Base-by-base conservation (phyloP, 2,888 invertebrate genomes). In the Polydrusus cervinus region DNA sequence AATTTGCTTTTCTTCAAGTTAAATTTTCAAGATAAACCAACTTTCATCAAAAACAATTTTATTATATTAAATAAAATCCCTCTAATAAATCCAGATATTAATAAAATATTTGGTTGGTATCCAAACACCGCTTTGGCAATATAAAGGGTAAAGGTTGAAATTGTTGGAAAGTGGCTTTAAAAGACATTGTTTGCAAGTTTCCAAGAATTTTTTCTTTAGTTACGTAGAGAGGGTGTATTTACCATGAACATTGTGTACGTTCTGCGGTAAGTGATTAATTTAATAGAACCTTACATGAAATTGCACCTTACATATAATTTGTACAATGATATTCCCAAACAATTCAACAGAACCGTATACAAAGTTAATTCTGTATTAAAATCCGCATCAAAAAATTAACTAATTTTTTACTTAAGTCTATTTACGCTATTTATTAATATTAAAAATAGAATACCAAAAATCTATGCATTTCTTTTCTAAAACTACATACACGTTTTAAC, bases 21-120 rank as follows among this genome's bases (percentile, higher is more conserved):
- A 60, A 60, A 38, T 60, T 60, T 38, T 34, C 16, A 60, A 60
- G 18, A 60, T 60, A 38, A 60, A 60, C 57, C 38, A 18, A 38
- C 57, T 60, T 38, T 40, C 18, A 60, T 38, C 57, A 38, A 60
- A n/a, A 38, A 60, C 38, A 60, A 60, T 60, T 60, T 60, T 38
- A 60, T 60, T 60, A 38, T 60, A 60, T 14, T 60, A 38, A 40
- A 60, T 38, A 60, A 60, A 60, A 60, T 38, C 11, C 18, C 57
- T 9, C n/a, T 60, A 38, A 60, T 60, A 60, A 60, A 60, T 60
- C 57, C 57, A 16, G 38, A 38, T 38, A 60, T 60, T 60, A 60
- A 60, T 60, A 38, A 60, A 60, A 60, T 60, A 38, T 60, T 60
- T 60, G 57, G 57, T 60, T 60, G 57, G 57, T 60, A 60, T 60